These are phyloP conservation scores for Mythimna vitellina DNA, from an alignment of 2,888 invertebrate genomes.

Conservation along the genomic window DNA sequence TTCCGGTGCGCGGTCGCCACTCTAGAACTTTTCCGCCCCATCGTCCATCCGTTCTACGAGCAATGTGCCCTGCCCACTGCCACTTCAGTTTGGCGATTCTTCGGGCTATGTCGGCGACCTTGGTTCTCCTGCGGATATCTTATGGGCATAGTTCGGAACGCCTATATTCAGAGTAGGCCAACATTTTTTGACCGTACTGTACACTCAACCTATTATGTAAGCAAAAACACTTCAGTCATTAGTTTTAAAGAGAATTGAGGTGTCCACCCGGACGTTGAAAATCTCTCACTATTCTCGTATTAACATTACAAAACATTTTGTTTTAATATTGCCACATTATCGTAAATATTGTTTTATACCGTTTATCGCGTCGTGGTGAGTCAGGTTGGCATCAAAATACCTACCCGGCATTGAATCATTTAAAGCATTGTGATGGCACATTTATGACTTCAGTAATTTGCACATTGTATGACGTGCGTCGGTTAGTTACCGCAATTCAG, in stretches of 20 bases:
- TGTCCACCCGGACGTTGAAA: background rate
- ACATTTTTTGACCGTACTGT: no score
- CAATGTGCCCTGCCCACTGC: no score
- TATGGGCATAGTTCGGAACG: no score
- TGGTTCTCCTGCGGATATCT: no score
- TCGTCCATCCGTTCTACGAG: no score
- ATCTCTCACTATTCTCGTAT: conserved; percentile 23
- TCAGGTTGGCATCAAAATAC: conserved; percentile 40
- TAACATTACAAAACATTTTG: conserved; percentile 9
- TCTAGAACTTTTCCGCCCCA: no score
- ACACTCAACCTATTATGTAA: no score
- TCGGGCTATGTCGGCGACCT: no score
- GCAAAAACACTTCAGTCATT: background rate
- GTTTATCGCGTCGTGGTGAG: conserved; percentile 39
- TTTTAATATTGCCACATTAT: conserved; percentile 32
- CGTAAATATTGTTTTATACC: conserved; percentile 37
- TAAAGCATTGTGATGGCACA: conserved; percentile 26
- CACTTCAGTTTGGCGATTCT: no score
- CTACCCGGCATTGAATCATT: conserved; percentile 41
- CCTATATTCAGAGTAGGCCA: no score
- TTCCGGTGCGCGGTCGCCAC: no score
- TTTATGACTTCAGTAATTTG: conserved; percentile 19
- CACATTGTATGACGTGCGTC: conserved; percentile 15
- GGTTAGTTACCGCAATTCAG: background rate
- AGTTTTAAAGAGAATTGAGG: conserved; percentile 6